Percentiles rank a stretch among this genome's conserved stretches.
phyloP scores from a whole-genome alignment of 2,797 vertebrate genomes.

The Lepilemur septentrionalis region DNA sequence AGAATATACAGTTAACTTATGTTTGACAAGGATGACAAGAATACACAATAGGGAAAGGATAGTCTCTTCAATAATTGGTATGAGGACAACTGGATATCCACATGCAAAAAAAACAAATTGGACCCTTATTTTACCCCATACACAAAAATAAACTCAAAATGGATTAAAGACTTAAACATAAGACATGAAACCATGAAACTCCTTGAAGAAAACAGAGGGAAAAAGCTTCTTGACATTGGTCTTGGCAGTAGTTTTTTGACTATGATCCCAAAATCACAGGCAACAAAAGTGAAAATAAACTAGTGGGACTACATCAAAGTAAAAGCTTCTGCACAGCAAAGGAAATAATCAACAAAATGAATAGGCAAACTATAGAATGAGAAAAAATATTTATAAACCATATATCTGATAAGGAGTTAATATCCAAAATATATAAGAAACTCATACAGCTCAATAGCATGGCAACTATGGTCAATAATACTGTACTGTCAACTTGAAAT shows the following conservation, averaged over 20 bases:
- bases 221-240: neutral
- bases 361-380: neutral
- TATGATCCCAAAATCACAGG: neutral
- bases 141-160: neutral
- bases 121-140: neutral
- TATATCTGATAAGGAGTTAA: neutral
- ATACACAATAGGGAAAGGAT: neutral
- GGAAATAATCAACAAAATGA: neutral
- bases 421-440: neutral
- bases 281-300: neutral
- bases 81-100: neutral
- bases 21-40: neutral
- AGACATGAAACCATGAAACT: neutral
- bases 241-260: neutral
- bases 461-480: neutral
- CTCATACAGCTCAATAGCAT: neutral
- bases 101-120: neutral
- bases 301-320: neutral
- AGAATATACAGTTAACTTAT: neutral
- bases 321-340: neutral
- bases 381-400: neutral
- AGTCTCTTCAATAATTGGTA: neutral
- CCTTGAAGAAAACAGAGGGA: neutral
- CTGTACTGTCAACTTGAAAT: neutral
- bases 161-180: too few relatives aligned